Base-by-base conservation (phyloP, 2,888 invertebrate genomes). In the Phytoseiulus persimilis region DNA sequence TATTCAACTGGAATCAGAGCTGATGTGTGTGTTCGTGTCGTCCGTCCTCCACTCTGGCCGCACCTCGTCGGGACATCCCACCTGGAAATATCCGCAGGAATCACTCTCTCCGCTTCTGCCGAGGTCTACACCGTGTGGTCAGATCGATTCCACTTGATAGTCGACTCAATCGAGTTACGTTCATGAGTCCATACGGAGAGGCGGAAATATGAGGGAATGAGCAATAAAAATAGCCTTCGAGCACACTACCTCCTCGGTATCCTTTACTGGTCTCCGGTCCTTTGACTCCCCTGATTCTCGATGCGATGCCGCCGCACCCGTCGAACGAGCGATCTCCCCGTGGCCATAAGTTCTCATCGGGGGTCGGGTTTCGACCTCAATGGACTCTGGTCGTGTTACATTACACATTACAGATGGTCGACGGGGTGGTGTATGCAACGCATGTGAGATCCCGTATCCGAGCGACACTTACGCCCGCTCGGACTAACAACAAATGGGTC, bases 351-450 rank as follows among this genome's bases (percentile, higher is more conserved):
- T 87, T 87, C 87, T 87, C 87, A 87, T 87, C 33, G 87, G 31
- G 87, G 83, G 83, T 32, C 32, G 87, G n/a, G 87, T n/a, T 45
- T 32, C 87, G 87, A 87, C 87, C 87, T 87, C 87, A 32, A 87
- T 87, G 33, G 87, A 32, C 87, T 87, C 32, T 33, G 87, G 39
- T 45, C 39, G 87, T 87, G 33, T 87, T 87, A 87, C 87, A 87
- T 87, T 87, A 87, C 87, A 87, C 87, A 87, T 87, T 87, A 87
- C 87, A 87, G 87, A 87, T 87, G 87, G 45, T 87, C 87, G 45
- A 28, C 65, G 65, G 65, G 65, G 65, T n/a, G n/a, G n/a, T 65
- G 65, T 65, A 65, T 65, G 65, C 65, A 65, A 65, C 65, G 9
- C 65, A 65, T 65, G 65, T 65, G 18, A 28, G 65, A 65, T 65